These are phyloP conservation scores for Brachionus sp. DNA, from an alignment of 1,140 invertebrate species.

Conservation along the genomic window DNA sequence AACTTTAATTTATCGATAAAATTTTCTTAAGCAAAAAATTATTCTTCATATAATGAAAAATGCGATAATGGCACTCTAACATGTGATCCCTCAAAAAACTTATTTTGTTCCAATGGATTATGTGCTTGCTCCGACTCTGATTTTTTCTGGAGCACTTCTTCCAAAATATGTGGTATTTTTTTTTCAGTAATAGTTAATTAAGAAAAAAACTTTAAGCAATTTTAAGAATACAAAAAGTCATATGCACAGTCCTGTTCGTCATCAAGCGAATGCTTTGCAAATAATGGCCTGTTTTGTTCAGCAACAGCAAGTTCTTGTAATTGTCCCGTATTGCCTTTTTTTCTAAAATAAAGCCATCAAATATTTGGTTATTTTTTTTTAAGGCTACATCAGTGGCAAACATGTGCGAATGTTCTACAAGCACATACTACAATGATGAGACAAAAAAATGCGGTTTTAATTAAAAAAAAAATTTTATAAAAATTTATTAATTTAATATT, in stretches of 20 bases:
- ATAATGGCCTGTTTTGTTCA: neutral
- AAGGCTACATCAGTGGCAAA: neutral
- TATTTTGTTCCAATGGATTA: neutral
- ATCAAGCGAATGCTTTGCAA: neutral
- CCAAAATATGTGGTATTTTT: neutral
- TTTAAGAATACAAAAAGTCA: conserved; percentile 17
- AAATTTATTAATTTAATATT: neutral
- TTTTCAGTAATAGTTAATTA: neutral
- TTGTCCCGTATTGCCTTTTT: neutral
- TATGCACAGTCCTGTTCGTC: neutral
- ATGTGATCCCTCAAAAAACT: conserved; percentile 3
- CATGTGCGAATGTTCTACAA: neutral
- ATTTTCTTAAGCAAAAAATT: neutral
- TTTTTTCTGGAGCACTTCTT: neutral
- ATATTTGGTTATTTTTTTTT: neutral
- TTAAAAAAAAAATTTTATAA: too few relatives aligned
- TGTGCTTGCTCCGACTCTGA: neutral
- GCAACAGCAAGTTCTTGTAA: neutral
- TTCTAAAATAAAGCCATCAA: neutral
- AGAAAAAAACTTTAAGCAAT: neutral
- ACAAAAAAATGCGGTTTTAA: conserved; percentile 26
- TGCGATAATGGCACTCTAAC: neutral
- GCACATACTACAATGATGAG: neutral
- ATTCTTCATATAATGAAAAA: neutral
- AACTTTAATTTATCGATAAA: neutral